Conservation (phyloP, 1,140 invertebrate genomes). For the Trissolcus basalis region DNA sequence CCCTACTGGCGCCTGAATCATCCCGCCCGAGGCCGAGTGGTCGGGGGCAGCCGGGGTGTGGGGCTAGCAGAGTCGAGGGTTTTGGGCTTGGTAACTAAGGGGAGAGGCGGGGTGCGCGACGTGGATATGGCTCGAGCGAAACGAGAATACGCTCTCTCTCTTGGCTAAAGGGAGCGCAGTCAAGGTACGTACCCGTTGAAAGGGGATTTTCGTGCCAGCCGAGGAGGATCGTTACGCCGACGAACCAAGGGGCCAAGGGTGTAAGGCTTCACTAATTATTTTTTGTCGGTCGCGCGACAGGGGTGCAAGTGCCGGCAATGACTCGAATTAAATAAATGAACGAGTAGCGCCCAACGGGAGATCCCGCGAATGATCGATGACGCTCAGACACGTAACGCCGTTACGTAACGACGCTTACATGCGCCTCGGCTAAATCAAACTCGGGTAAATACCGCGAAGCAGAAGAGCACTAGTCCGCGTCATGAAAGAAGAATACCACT, state of each 20-base stretch:
- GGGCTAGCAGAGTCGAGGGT: constrained; percentile 42
- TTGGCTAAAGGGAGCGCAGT: constrained; percentile 33
- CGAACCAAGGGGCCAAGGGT: constrained; percentile 53
- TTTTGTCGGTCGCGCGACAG: constrained; percentile 73
- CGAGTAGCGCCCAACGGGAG: constrained; percentile 63
- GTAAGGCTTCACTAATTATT: constrained; percentile 76
- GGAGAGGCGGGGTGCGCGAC: constrained; percentile 12
- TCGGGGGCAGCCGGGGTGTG: constrained; percentile 31
- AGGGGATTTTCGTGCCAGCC: constrained; percentile 34
- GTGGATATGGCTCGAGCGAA: constrained; percentile 38
- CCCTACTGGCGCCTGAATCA: constrained; percentile 76
- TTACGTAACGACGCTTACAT: constrained; percentile 14
- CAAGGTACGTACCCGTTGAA: constrained; percentile 47
- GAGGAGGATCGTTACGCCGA: constrained; percentile 59
- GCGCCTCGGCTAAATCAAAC: constrained; percentile 5
- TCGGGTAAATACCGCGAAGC: constrained; percentile 9
- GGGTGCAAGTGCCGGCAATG: constrained; percentile 69
- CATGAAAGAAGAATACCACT: constrained; percentile 21
- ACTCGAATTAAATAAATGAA: constrained; percentile 75
- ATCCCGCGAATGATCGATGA: constrained; percentile 28
- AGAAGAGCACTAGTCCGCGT: constrained; percentile 18
- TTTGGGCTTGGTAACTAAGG: constrained; percentile 54
- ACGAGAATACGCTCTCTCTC: constrained; percentile 25
- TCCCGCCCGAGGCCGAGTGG: constrained; percentile 69
- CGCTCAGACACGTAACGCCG: constrained; percentile 3